Conservation (phyloP, 2,113 vertebrate species). For the Cinclus cinclus region DNA sequence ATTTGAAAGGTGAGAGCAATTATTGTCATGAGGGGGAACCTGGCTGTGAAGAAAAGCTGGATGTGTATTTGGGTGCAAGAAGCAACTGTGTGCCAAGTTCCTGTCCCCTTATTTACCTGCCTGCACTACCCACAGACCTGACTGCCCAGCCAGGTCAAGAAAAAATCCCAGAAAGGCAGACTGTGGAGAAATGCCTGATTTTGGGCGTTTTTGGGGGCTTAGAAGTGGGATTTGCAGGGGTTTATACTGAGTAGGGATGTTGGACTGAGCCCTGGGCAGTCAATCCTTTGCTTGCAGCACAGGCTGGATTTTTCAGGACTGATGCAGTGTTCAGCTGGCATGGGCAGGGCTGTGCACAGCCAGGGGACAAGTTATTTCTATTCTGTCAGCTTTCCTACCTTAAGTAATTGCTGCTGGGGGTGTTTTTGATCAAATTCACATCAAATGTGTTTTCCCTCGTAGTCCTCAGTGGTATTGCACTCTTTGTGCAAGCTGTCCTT, state of each 20-base stretch:
- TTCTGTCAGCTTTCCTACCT: constrained; percentile 20
- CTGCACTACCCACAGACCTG: not conserved
- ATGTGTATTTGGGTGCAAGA: not conserved
- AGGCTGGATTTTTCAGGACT: not conserved
- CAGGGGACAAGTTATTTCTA: not conserved
- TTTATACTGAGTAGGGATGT: not conserved
- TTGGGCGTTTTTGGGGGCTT: not conserved
- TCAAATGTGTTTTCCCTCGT: not conserved
- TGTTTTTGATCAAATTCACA: not conserved
- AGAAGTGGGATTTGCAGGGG: not conserved
- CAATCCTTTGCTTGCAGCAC: not conserved
- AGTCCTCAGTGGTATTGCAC: not conserved
- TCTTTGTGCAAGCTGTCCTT: not conserved
- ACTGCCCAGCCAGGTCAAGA: not conserved
- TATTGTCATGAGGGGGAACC: not conserved
- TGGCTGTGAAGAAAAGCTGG: not conserved
- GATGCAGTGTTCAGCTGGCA: not conserved
- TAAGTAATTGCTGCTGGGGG: not conserved
- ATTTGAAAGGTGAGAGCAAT: constrained; percentile 58
- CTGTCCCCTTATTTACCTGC: not conserved
- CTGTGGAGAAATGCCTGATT: not conserved
- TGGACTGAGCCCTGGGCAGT: not conserved
- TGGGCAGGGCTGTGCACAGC: not conserved
- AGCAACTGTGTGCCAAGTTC: not conserved
- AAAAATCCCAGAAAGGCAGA: not conserved